Conservation (phyloP, 1,140 invertebrate species). For the Palaemon carinicauda region DNA sequence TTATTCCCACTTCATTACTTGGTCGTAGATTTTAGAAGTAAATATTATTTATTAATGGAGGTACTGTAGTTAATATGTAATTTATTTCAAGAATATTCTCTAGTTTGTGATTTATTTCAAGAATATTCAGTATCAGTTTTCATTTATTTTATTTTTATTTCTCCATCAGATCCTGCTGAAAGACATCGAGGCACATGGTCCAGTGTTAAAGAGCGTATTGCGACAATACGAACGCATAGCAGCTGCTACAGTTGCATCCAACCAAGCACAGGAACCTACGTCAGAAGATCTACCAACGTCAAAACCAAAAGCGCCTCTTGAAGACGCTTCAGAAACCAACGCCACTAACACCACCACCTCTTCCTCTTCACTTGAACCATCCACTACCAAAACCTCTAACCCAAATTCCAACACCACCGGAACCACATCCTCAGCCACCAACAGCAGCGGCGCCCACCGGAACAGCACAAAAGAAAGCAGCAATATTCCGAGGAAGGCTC, state of each 20-base stretch:
- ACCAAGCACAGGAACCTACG: constrained; percentile 48
- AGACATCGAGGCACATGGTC: constrained; percentile 84
- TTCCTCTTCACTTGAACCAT: too few species aligned
- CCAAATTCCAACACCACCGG: constrained; percentile 61
- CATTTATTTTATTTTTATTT: background rate
- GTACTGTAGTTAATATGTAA: too few species aligned
- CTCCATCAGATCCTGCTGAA: constrained; percentile 78
- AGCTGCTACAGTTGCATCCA: constrained; percentile 6
- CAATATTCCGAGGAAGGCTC: constrained; percentile 64
- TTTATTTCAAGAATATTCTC: background rate
- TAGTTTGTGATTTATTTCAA: background rate
- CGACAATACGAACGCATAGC: constrained; percentile 73
- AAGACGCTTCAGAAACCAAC: too few species aligned
- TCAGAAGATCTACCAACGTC: background rate
- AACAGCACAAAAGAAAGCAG: constrained; percentile 58
- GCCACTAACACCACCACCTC: too few species aligned
- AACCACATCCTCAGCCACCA: background rate
- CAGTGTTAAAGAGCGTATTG: constrained; percentile 81
- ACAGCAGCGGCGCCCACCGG: background rate
- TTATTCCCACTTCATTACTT: background rate
- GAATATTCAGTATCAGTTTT: background rate
- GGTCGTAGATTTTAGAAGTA: too few species aligned
- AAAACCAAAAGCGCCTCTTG: background rate
- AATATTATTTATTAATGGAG: too few species aligned
- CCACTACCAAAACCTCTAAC: too few species aligned